Percentiles rank a stretch among this genome's conserved stretches.
These are phyloP conservation scores for Stenotaenia linearis DNA, from an alignment of 2,888 invertebrate species.

Conservation along the genomic window DNA sequence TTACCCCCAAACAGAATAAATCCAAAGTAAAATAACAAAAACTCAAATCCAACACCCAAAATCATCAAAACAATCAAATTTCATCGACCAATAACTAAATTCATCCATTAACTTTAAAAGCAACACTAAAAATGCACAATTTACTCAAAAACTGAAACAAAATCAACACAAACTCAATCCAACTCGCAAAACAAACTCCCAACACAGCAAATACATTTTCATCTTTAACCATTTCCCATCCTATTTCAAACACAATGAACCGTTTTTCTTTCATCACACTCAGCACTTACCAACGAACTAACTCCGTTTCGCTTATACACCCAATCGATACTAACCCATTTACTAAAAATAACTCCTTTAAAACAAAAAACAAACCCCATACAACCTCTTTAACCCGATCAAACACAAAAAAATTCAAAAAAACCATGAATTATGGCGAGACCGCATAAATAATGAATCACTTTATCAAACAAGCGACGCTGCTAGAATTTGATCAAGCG, in stretches of 20 bases:
- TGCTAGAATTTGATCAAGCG: background rate
- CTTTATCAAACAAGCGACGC: background rate
- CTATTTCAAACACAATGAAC: background rate
- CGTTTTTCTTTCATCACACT: background rate
- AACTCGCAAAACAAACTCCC: no score
- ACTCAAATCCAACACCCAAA: no score
- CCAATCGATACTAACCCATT: background rate
- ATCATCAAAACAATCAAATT: no score
- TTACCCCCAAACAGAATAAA: no score
- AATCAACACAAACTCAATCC: no score
- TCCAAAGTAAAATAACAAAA: no score
- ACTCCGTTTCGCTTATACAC: background rate
- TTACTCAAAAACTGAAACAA: no score
- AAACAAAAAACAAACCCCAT: background rate
- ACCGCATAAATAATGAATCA: background rate
- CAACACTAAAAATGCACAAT: no score
- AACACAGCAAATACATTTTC: background rate
- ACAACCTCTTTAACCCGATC: background rate
- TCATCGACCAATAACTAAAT: no score
- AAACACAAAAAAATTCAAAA: background rate
- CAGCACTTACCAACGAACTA: background rate
- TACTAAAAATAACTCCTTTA: background rate
- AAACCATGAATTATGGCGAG: background rate
- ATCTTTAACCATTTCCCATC: background rate
- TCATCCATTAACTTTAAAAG: no score